Conservation (phyloP, 1,140 invertebrate genomes). For the Diabrotica virgifera region DNA sequence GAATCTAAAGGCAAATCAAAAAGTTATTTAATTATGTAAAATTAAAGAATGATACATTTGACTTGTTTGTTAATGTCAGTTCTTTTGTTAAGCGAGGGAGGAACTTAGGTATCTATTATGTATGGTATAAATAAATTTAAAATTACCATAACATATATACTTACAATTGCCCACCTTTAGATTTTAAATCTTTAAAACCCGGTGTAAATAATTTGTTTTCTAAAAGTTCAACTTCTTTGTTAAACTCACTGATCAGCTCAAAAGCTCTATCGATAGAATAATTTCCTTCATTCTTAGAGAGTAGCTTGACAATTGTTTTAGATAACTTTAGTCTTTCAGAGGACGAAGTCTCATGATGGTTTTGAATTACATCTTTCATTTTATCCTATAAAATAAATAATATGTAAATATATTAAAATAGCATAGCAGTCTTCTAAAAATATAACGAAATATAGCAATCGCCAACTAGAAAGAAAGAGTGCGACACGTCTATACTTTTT, state of each 20-base stretch:
- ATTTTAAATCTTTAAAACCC: slow-evolving; percentile 9
- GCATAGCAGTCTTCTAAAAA: too few relatives aligned
- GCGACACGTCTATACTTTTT: too few relatives aligned
- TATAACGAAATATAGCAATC: too few relatives aligned
- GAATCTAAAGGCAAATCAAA: too few relatives aligned
- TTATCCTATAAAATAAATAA: too few relatives aligned
- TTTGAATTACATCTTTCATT: too few relatives aligned
- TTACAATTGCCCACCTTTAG: slow-evolving; percentile 11
- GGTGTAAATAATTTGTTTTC: slow-evolving; percentile 18
- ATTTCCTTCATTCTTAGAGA: slow-evolving; percentile 7
- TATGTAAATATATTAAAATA: too few relatives aligned
- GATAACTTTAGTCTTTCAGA: slow-evolving; percentile 10
- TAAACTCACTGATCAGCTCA: slow-evolving; percentile 20
- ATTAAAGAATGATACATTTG: too few relatives aligned
- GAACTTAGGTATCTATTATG: slow-evolving; percentile 16
- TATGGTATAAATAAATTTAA: neutral
- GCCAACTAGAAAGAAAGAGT: too few relatives aligned
- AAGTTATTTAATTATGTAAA: too few relatives aligned
- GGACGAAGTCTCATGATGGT: neutral
- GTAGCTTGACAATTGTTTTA: slow-evolving; percentile 8
- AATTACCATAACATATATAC: neutral
- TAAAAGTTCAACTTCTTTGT: slow-evolving; percentile 18
- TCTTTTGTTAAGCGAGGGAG: too few relatives aligned
- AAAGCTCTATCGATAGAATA: slow-evolving; percentile 11
- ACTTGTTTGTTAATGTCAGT: too few relatives aligned